phyloP scores from a whole-genome alignment of 2,888 invertebrate species.

The Drosophila neotestacea region DNA sequence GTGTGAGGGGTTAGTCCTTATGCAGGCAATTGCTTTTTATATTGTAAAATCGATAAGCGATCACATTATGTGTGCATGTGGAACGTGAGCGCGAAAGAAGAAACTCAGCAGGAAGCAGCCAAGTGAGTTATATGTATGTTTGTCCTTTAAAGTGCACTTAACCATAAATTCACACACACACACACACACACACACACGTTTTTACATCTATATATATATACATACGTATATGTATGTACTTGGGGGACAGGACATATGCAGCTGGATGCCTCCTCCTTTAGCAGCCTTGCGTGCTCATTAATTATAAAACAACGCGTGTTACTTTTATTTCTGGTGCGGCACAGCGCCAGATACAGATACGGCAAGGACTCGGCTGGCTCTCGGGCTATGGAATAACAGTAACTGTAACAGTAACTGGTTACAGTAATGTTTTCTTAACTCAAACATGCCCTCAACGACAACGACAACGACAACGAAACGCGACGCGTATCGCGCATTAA shows the following conservation, averaged over 20 bases:
- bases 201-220: background rate
- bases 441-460: constrained; percentile 68
- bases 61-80: constrained; percentile 74
- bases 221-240: background rate
- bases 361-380: constrained; percentile 15
- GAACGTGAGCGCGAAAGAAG: constrained; percentile 45
- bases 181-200: constrained; percentile 44
- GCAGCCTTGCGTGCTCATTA: constrained; percentile 76
- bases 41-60: constrained; percentile 82
- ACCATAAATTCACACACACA: constrained; percentile 72
- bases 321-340: constrained; percentile 63
- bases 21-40: constrained; percentile 81
- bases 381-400: constrained; percentile 54
- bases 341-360: constrained; percentile 37
- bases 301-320: constrained; percentile 79
- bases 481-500: constrained; percentile 71
- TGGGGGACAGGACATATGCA: constrained; percentile 48
- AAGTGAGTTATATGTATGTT: constrained; percentile 76
- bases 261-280: constrained; percentile 21
- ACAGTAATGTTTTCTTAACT: constrained; percentile 78
- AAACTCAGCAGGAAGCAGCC: constrained; percentile 67
- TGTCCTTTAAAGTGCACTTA: constrained; percentile 81
- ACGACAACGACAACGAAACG: constrained; percentile 26
- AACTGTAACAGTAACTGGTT: constrained; percentile 54
- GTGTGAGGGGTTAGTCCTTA: constrained; percentile 32